Base-by-base conservation (phyloP, 2,888 invertebrate species). In the Ctena decussata region DNA sequence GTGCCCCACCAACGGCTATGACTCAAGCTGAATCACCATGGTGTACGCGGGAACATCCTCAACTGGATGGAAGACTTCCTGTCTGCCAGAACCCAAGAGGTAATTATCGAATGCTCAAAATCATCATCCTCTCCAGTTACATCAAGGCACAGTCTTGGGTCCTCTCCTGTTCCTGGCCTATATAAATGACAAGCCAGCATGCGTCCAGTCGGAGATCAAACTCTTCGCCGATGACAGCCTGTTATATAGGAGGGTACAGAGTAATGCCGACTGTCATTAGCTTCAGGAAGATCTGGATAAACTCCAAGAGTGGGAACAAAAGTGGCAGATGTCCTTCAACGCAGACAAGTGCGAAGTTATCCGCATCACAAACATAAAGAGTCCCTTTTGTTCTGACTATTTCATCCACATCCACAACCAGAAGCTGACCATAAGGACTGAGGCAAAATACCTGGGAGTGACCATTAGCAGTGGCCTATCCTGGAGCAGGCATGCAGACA, bases 401-500 rank as follows among this genome's bases (percentile, higher is more conserved):
- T 21, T n/a, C 35, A n/a, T n/a, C n/a, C n/a, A n/a, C n/a, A 65
- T 65, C 65, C 32, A 65, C 35, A 35, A 65, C 65, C 65, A 65
- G 65, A 65, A 65, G 65, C 65, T 65, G 35, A 21, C 32, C 32
- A 32, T 65, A 35, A 65, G 21, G 35, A 65, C 65, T 21, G 65
- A 65, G 65, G 65, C 32, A 65, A 65, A 65, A 11, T 65, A 65
- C 15, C 65, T 65, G 18, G 35, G 32, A 3, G 32, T 35, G 65
- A 35, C 65, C 3, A 18, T 65, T 5, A 35, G 65, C 65, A 32
- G 65, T 35, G 27, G 35, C 21, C 30, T 65, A 2, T 65, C 65
- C 65, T 65, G 65, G 65, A 65, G 65, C 65, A 65, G 65, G 12
- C 35, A 65, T 65, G 65, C 65, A 35, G 65, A 35, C 35, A 65